These are phyloP conservation scores for Aphidius colemani DNA, from an alignment of 2,888 invertebrate genomes.

Conservation along the genomic window DNA sequence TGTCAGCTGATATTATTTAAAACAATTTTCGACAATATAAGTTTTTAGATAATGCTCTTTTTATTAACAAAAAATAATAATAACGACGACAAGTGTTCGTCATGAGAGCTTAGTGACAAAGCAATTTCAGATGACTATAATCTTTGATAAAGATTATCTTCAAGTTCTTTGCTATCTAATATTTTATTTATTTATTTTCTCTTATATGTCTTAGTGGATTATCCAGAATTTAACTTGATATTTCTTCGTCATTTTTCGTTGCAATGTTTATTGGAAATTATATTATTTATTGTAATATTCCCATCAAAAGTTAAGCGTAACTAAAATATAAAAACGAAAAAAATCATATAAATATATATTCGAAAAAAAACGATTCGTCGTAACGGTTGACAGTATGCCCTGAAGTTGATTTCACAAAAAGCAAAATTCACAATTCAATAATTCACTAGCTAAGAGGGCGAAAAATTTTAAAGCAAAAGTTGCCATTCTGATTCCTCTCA, in stretches of 20 bases:
- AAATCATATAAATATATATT: background rate
- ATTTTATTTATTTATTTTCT: too few relatives aligned
- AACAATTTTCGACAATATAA: background rate
- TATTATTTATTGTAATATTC: background rate
- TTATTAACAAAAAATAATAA: background rate
- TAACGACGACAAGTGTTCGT: background rate
- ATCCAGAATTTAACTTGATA: too few relatives aligned
- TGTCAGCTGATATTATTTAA: background rate
- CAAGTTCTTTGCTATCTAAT: too few relatives aligned
- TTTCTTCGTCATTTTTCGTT: too few relatives aligned
- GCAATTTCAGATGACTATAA: too few relatives aligned
- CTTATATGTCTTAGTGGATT: too few relatives aligned
- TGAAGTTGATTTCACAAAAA: slow-evolving; percentile 10
- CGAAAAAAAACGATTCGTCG: slow-evolving; percentile 8
- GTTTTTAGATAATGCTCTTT: background rate
- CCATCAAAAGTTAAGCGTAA: background rate
- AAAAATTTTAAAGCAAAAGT: slow-evolving; percentile 23
- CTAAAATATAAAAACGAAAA: background rate
- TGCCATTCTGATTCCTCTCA: slow-evolving; percentile 23
- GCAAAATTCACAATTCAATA: slow-evolving; percentile 25
- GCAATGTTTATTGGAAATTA: too few relatives aligned
- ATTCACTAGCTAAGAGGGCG: slow-evolving; percentile 18
- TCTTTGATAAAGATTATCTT: too few relatives aligned
- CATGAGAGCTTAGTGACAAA: too few relatives aligned
- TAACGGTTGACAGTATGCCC: slow-evolving; percentile 14